A percentile compares a stretch with the other conserved stretches of the same genome.
Conservation (phyloP, 2,797 vertebrate species). For the Malurus leucopterus region DNA sequence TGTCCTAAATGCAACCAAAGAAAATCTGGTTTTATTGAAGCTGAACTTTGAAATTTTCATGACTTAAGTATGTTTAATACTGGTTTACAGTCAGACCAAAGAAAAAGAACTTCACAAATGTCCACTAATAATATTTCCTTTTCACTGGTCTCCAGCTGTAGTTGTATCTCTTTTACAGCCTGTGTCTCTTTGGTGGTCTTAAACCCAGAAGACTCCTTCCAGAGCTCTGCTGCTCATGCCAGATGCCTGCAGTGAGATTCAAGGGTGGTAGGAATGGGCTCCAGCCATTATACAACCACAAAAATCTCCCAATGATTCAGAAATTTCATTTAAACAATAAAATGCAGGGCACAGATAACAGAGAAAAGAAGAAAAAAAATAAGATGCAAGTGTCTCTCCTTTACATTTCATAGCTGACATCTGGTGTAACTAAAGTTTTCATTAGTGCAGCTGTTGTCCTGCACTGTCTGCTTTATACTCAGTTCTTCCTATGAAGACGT, state of each 20-base stretch:
- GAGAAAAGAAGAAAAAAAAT: constrained; percentile 15
- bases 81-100: background rate
- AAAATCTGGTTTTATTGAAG: background rate
- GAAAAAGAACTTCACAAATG: background rate
- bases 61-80: background rate
- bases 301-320: constrained; percentile 58
- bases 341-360: constrained; percentile 50
- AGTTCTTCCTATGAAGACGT: background rate
- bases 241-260: constrained; percentile 60
- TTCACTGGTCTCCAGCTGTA: constrained; percentile 6
- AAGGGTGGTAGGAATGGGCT: constrained; percentile 56
- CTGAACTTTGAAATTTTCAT: background rate
- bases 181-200: constrained; percentile 60
- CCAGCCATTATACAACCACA: constrained; percentile 50
- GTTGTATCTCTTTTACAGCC: constrained; percentile 24
- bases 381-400: constrained; percentile 21
- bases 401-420: constrained; percentile 33
- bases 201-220: constrained; percentile 33
- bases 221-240: constrained; percentile 36
- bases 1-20: background rate
- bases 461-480: background rate
- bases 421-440: constrained; percentile 49
- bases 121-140: constrained; percentile 23
- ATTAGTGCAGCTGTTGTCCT: constrained; percentile 38
- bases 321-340: constrained; percentile 59